Conservation (phyloP, 1,140 invertebrate genomes). For the Thereuonema tuberculata region DNA sequence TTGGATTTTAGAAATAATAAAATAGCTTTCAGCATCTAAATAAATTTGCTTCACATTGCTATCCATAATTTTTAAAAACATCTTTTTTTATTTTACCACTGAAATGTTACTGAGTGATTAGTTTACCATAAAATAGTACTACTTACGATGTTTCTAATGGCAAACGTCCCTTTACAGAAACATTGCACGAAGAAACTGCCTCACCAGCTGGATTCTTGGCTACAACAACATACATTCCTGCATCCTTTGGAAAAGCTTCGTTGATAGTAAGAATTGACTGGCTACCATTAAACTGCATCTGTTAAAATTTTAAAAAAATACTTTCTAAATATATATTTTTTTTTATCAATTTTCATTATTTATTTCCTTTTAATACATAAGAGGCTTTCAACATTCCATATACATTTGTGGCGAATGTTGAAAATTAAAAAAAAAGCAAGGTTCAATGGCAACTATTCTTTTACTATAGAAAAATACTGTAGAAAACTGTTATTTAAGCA, state of each 20-base stretch:
- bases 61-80: no score
- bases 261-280: constrained; percentile 45
- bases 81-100: no score
- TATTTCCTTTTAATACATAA: not conserved
- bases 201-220: constrained; percentile 50
- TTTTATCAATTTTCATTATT: no score
- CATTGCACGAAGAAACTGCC: constrained; percentile 43
- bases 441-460: no score
- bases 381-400: not conserved
- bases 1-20: no score
- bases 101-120: no score
- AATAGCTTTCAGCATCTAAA: no score
- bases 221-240: constrained; percentile 48
- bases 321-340: no score
- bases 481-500: no score
- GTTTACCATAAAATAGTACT: not conserved
- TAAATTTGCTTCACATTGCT: no score
- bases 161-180: constrained; percentile 52
- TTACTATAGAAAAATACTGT: no score
- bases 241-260: constrained; percentile 54
- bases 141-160: constrained; percentile 48
- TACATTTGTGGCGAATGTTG: no score
- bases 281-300: not conserved
- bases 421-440: not conserved
- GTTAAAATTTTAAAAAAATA: not conserved